Percentiles rank a stretch among this genome's conserved stretches.
These are phyloP conservation scores for Trypoxylus dichotomus DNA, from an alignment of 1,140 invertebrate species.

Conservation along the genomic window DNA sequence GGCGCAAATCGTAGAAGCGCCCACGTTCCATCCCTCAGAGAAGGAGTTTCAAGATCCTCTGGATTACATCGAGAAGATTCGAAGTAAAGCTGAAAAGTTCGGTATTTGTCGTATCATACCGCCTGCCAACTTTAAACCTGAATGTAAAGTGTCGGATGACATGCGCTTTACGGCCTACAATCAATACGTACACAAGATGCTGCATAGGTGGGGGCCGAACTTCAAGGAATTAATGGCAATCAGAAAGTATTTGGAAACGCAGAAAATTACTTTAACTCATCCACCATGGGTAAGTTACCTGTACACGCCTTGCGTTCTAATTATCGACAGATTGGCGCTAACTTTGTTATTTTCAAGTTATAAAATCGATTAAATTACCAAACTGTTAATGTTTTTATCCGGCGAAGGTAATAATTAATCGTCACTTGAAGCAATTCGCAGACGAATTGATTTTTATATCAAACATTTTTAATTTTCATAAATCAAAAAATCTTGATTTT, in stretches of 20 bases:
- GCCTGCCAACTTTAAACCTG: constrained; percentile 83
- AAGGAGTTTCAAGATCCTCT: constrained; percentile 88
- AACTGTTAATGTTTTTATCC: too few relatives aligned
- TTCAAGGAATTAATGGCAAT: constrained; percentile 85
- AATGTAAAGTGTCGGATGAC: constrained; percentile 86
- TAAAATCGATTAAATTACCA: too few relatives aligned
- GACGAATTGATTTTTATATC: too few relatives aligned
- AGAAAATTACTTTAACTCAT: constrained; percentile 74
- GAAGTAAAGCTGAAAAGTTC: constrained; percentile 53
- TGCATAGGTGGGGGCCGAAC: constrained; percentile 87
- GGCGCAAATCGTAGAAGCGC: constrained; percentile 74
- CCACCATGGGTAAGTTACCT: constrained; percentile 68
- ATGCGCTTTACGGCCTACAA: constrained; percentile 81
- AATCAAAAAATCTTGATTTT: too few relatives aligned
- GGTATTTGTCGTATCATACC: constrained; percentile 83
- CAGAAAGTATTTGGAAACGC: constrained; percentile 77
- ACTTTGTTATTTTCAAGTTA: too few relatives aligned
- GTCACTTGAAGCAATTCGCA: too few relatives aligned
- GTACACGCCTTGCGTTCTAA: background rate
- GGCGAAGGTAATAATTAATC: too few relatives aligned
- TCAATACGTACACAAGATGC: constrained; percentile 85
- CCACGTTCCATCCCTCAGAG: constrained; percentile 79
- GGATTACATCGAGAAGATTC: constrained; percentile 72
- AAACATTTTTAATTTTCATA: too few relatives aligned
- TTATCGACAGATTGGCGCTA: too few relatives aligned